Base-by-base conservation (phyloP, 64 coral and sea anemone species). In the Porites lutea region DNA sequence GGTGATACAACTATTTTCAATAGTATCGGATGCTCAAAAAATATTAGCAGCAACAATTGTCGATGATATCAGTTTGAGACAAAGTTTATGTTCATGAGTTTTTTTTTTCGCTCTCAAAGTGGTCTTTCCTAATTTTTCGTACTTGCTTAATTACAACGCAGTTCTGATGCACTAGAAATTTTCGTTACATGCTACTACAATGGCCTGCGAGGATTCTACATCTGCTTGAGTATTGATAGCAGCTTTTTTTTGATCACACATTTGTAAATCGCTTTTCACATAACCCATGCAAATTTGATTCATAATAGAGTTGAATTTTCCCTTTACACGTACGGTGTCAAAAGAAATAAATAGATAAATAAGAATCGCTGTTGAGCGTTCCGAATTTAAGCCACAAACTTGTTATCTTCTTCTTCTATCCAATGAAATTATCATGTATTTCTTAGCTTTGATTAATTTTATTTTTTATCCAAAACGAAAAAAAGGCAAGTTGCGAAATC, bases 161-260 rank as follows among this genome's bases (percentile, higher is more conserved):
- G 54, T 12, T 57, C 18, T 49, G 4, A 67, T 46, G 22, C 69
- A 68, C 69, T 47, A 45, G 63, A 15, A 48, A 64, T 18, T 48
- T n/a, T 68, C 19, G 45, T 7, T 15, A 67, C 53, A 68, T 51
- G 6, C 51, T 16, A 84, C 46, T 43, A 84, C 63, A 84, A 84
- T 84, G 63, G 47, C 2, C 69, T 69, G 2, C 18, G 62, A 84
- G 52, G 48, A 6, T 60, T 21, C 65, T 46, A 84, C 81, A 84
- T 84, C 81, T 84, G 81, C 14, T 48, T 67, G 47, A 48, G 46
- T 16, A 84, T 84, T 65, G 81, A 84, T 68, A 84, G 16, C 51
- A 69, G 45, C 37, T 12, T 12, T 66, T 68, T 84, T 84, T 37
- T 67, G 20, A 84, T 84, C 81, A 68, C 81, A 84, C 81, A 84